phyloP scores from a whole-genome alignment of 2,113 vertebrate species.

The Maccullochella peelii region DNA sequence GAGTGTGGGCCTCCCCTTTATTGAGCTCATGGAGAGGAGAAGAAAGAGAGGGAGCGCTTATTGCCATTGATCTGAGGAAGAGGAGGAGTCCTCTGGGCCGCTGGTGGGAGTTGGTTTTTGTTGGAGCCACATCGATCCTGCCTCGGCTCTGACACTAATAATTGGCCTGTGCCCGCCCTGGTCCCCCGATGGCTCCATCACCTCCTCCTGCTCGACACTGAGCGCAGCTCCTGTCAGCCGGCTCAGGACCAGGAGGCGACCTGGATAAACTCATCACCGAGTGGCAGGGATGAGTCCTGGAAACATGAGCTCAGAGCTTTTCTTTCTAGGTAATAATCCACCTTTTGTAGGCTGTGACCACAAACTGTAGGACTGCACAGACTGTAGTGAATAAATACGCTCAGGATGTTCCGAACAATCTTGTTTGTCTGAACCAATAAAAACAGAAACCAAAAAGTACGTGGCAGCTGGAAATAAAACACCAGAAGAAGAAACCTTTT shows the following conservation, averaged over 20 bases:
- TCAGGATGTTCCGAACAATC: too few species aligned
- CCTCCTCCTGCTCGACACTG: background rate
- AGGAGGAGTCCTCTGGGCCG: conserved; percentile 18
- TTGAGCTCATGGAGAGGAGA: conserved; percentile 33
- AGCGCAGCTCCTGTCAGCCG: background rate
- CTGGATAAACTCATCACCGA: background rate
- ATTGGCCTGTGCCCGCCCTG: conserved; percentile 29
- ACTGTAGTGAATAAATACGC: too few species aligned
- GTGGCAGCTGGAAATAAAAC: too few species aligned
- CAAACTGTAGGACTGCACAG: too few species aligned
- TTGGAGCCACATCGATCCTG: conserved; percentile 55
- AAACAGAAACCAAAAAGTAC: too few species aligned
- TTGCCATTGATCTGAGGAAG: conserved; percentile 63
- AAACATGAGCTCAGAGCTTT: background rate
- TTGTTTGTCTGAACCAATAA: too few species aligned
- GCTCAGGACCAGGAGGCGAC: background rate
- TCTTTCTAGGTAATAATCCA: background rate
- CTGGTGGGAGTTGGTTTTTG: conserved; percentile 43
- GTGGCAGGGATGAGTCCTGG: background rate
- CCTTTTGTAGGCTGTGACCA: too few species aligned
- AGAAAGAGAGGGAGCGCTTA: conserved; percentile 27
- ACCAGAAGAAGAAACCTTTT: too few species aligned
- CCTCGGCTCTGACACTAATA: conserved; percentile 58
- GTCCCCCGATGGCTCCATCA: conserved; percentile 11
- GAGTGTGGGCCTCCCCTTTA: conserved; percentile 32